Base-by-base conservation (phyloP, 2,797 vertebrate species). In the Gobio occitaniae region DNA sequence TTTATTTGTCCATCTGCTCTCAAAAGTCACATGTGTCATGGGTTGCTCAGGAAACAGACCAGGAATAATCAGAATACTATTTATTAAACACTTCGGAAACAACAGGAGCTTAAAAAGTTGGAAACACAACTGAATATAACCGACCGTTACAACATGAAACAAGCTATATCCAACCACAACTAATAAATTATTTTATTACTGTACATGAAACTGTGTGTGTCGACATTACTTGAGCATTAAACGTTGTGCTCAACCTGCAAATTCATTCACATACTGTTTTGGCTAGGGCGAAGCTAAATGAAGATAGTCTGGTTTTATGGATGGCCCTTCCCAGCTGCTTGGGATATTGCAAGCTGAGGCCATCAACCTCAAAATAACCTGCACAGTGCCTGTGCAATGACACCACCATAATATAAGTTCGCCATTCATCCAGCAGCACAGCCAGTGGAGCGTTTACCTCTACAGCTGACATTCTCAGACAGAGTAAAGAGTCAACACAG, bases 361-460 rank as follows among this genome's bases (percentile, higher is more conserved):
- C 85, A 88, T 87, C 90, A 82, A 83, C 90, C 92, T 89, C 56
- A 89, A 93, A 94, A 94, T 93, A 94, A 92, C 91, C 89, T 81
- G 29, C 52, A 50, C 88, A 44, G 89, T 85, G 86, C 84, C 79
- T 82, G 65, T 65, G 86, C 48, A 61, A 52, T 82, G 83, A 87
- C 74, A 77, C 82, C 72, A 72, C 56, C 54, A 71, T 81, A 78
- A 50, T 71, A 59, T 71, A 82, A 72, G 41, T 36, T 78, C 19
- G 48, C 65, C 47, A 75, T 74, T 76, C 56, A n/a, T 50, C 80
- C 61, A 86, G 84, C 63, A 71, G 38, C 79, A 82, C 29, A n/a
- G 38, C 13, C 38, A 50, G 61, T 48, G 80, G 21, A 38, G 48
- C 32, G 3, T 68, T 76, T 47, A 70, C 29, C 19, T 77, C 48